Conservation (phyloP, 2,797 vertebrate genomes). For the Gymnoscopelus microlampas region DNA sequence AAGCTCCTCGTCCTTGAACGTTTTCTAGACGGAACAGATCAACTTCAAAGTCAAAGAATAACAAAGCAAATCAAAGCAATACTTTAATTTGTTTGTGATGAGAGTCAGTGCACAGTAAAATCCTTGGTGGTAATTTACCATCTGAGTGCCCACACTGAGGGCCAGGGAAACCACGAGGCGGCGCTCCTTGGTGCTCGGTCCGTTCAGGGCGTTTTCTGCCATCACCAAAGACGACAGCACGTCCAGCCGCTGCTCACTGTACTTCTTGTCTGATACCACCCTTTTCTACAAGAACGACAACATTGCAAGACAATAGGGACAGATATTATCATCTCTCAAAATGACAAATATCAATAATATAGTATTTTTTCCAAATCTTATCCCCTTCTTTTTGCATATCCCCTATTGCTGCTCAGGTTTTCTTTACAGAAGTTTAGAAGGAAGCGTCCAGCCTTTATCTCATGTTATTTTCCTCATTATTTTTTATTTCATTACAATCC, state of each 20-base stretch:
- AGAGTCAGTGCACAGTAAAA: no score
- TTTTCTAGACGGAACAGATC: slow-evolving; percentile 83
- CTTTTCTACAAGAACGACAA: slow-evolving; percentile 87
- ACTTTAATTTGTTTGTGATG: background rate
- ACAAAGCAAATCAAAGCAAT: background rate
- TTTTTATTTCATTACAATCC: no score
- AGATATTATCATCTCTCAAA: background rate
- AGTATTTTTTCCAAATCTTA: no score
- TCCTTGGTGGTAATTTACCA: slow-evolving; percentile 78
- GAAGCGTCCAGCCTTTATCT: no score
- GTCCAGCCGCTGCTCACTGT: slow-evolving; percentile 96
- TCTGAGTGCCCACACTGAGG: slow-evolving; percentile 94
- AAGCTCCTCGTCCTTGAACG: slow-evolving; percentile 97
- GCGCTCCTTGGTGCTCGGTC: slow-evolving; percentile 95
- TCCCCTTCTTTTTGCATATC: no score
- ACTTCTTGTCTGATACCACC: slow-evolving; percentile 98
- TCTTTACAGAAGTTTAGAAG: no score
- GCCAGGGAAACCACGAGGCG: slow-evolving; percentile 92
- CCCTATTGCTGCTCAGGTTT: no score
- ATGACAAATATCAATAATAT: no score
- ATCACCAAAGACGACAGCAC: slow-evolving; percentile 95
- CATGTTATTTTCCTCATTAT: no score
- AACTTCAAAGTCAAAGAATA: slow-evolving; percentile 11
- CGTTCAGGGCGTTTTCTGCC: slow-evolving; percentile 93
- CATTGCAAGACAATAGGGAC: background rate